Evolutionary conservation across 2,888 invertebrate species (phyloP).

Genomic region (Ichneumoninae sp.): DNA sequence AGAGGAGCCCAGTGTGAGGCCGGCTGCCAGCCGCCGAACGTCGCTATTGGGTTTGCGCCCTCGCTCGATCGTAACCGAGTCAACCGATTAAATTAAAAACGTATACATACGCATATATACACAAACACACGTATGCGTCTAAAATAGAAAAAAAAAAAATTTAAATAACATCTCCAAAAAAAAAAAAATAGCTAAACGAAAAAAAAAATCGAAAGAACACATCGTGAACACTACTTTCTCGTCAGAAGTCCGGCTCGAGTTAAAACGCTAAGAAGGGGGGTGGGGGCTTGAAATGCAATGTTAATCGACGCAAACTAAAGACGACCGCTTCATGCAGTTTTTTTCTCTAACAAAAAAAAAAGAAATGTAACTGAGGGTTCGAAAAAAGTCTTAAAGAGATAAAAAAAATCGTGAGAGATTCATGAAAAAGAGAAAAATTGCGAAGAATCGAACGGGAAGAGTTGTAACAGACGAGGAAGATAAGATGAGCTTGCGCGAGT

Average conservation of each 20-base stretch:
- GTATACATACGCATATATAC: neutral
- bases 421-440: slow-evolving; percentile 45
- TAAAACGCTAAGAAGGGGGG: slow-evolving; percentile 1
- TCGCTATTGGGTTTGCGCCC: slow-evolving; percentile 77
- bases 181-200: neutral
- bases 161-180: neutral
- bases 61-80: slow-evolving; percentile 58
- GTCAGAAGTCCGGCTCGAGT: neutral
- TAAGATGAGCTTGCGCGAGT: slow-evolving; percentile 65
- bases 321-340: slow-evolving; percentile 45
- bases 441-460: slow-evolving; percentile 10
- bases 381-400: neutral
- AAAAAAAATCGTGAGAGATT: neutral
- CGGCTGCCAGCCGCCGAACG: slow-evolving; percentile 83
- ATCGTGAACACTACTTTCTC: slow-evolving; percentile 21
- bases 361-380: neutral
- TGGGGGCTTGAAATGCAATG: slow-evolving; percentile 27
- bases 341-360: neutral
- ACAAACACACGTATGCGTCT: neutral
- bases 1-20: slow-evolving; percentile 81
- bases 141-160: neutral
- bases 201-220: neutral
- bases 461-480: neutral
- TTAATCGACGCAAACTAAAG: slow-evolving; percentile 60
- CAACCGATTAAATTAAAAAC: slow-evolving; percentile 51